phyloP scores from a whole-genome alignment of 2,113 vertebrate species.

The Megaceryle maxima region DNA sequence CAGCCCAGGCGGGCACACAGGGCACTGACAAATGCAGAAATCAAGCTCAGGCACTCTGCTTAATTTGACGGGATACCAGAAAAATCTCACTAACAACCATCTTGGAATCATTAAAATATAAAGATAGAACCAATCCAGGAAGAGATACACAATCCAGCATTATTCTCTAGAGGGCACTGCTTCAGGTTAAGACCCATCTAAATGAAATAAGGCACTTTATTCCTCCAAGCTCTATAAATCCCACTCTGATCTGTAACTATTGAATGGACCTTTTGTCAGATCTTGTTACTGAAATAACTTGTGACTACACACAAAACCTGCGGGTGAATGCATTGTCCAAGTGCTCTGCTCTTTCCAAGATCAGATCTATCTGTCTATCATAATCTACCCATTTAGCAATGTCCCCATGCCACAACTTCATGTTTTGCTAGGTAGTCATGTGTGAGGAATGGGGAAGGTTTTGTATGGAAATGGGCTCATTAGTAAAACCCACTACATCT shows the following conservation, averaged over 20 bases:
- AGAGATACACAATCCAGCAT: neutral
- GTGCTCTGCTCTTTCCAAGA: neutral
- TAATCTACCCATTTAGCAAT: neutral
- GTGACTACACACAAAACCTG: conserved; percentile 8
- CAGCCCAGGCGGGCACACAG: accelerated
- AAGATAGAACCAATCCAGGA: conserved; percentile 39
- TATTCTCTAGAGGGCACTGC: neutral
- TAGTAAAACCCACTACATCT: neutral
- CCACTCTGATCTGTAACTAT: conserved; percentile 22
- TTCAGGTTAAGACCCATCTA: conserved; percentile 35
- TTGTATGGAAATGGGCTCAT: neutral
- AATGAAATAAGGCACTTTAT: conserved; percentile 47
- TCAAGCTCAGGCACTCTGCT: neutral
- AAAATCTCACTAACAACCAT: conserved; percentile 15
- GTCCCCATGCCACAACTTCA: neutral
- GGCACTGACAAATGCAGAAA: neutral
- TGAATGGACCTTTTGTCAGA: conserved; percentile 43
- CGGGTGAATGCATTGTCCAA: neutral
- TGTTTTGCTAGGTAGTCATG: neutral
- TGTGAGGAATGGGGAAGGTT: neutral
- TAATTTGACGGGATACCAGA: conserved; percentile 12
- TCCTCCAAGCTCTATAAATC: conserved; percentile 27
- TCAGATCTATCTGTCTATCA: neutral
- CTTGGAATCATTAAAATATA: conserved; percentile 4
- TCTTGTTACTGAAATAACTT: conserved; percentile 45